Base-by-base conservation (phyloP, 2,797 vertebrate species). In the Carapus acus region DNA sequence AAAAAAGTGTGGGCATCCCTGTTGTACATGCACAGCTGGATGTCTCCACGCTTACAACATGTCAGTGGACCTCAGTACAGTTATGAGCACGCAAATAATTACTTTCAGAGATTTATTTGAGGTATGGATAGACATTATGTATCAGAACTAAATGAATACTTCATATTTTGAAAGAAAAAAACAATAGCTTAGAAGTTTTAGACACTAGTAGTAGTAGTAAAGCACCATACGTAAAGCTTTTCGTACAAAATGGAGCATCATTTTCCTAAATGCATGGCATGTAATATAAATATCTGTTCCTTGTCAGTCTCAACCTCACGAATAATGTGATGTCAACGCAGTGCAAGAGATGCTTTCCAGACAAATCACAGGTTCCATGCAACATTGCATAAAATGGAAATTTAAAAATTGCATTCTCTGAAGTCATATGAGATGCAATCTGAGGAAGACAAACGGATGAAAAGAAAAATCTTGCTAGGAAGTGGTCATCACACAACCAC, bases 121-220 rank as follows among this genome's bases (percentile, higher is more conserved):
- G 74, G 72, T 71, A 72, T 31, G 51, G 23, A 73, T 19, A 51
- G 54, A 71, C 49, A 54, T 12, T 3, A 33, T 27, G 12, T 14
- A 21, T 22, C 19, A 49, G 29, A 49, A 15, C 3, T 46, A 17
- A 71, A 61, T 15, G 34, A 61, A 67, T 71, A 77, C 81, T 82
- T 82, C 79, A 77, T 63, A 39, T 23, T 54, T 4, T 16, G 18
- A 16, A 39, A 18, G 19, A 62, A 24, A 55, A 54, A 54, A 57
- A 24, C n/a, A 33, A 49, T 27, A 27, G 24, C 5, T 5, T 27
- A 27, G 24, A 27, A 9, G 24, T 4, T 27, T 27, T 9, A 27
- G 24, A n/a, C 24, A 27, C 24, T 27, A 9, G 9, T 9, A 27
- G 24, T 5, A 9, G 9, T 9, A 27, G 9, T n/a, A 24, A 40